Evolutionary conservation across 2,888 invertebrate species (phyloP), one percentile per base, ranked within the genome.

Genomic region (Patella caerulea): DNA sequence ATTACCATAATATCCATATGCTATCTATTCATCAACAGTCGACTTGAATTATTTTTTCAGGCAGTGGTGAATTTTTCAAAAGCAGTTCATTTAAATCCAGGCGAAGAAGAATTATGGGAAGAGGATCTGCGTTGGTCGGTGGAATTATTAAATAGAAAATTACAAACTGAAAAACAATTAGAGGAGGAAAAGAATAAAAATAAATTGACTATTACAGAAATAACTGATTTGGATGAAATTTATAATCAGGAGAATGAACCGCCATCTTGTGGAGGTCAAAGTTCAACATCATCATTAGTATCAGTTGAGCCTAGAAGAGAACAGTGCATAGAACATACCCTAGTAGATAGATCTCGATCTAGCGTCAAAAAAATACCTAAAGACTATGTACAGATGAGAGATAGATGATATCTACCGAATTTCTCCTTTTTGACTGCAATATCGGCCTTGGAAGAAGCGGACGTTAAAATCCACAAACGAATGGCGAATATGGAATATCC

Each of bases 11-110:
- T 29, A 29, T 29, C 29, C 29, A 34, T 34, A 5, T 34, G 0
- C 5, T 45, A 45, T 45, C 45, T 45, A 45, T 45, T 45, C 45
- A 45, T 45, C 45, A 45, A 45, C 45, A 0, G 45, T 45, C 7
- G 4, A 34, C 34, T 34, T 56, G 4, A 56, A 0, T 72, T 74
- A 70, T 75, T 17, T 24, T 81, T 83, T 29, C 82, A 90, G 90
- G 92, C 92, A 15, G 81, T 91, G 17, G 85, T 84, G 71, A 88
- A 88, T 80, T 92, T 92, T 81, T 88, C 88, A 9, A 86, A 87
- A 75, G 91, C 92, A 11, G 83, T 91, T 56, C 91, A 91, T 83
- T 80, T 92, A 14, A 85, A 91, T 74, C 92, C 92, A 14, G 85
- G 79, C 12, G 85, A 89, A 55, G 78, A 82, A 59, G 92, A 91